Conservation (phyloP, 2,113 vertebrate species). For the Sorex fumeus region DNA sequence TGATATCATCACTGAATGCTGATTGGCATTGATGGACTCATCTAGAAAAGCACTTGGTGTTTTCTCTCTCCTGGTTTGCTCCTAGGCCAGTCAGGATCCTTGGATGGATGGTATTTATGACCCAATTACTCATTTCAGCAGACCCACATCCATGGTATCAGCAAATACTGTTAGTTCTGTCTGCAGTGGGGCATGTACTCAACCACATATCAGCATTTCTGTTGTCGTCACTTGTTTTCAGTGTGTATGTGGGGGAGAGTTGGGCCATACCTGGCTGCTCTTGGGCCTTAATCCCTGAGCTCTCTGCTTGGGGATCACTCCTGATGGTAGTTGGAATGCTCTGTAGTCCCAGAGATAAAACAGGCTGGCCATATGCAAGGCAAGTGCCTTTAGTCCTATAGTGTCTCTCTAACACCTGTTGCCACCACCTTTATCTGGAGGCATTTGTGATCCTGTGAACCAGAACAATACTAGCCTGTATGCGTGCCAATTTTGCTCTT, state of each 20-base stretch:
- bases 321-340: too few relatives aligned
- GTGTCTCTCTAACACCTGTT: too few relatives aligned
- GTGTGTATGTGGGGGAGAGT: too few relatives aligned
- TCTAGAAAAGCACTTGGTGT: not conserved
- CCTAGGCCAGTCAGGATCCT: not conserved
- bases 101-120: too few relatives aligned
- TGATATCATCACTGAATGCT: not conserved
- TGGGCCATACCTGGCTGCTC: too few relatives aligned
- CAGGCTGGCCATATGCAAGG: too few relatives aligned
- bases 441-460: not conserved
- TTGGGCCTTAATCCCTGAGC: too few relatives aligned
- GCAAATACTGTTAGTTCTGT: too few relatives aligned
- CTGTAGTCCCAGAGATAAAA: too few relatives aligned
- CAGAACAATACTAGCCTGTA: fast-evolving
- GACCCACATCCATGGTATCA: too few relatives aligned
- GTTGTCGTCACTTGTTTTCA: not conserved
- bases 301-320: too few relatives aligned
- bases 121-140: not conserved
- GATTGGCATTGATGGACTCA: not conserved
- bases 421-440: not conserved
- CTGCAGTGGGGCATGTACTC: not conserved
- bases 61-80: not conserved
- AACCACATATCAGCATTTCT: not conserved
- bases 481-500: not conserved
- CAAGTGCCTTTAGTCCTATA: too few relatives aligned